Evolutionary conservation across 2,797 vertebrate genomes (phyloP).

Genomic region (Macrochelys suwanniensis): DNA sequence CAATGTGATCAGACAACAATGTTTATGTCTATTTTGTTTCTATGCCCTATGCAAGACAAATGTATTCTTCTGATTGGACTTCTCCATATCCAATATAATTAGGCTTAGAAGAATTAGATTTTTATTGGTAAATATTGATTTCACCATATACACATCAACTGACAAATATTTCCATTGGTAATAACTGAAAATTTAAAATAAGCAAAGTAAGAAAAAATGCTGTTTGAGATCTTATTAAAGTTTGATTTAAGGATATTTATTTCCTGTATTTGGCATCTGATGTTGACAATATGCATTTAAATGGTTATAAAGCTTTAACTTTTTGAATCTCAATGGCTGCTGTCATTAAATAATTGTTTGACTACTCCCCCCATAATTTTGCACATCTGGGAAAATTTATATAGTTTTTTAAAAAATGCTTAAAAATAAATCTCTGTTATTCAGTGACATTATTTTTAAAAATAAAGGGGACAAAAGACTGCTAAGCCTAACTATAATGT

Average conservation of each 20-base stretch:
- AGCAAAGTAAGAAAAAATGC: no score
- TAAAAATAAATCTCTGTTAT: neutral
- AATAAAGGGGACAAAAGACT: neutral
- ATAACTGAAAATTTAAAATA: no score
- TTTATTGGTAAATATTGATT: no score
- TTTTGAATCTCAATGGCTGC: neutral
- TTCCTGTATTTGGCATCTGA: no score
- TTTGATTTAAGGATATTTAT: no score
- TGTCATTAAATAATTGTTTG: neutral
- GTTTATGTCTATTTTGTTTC: neutral
- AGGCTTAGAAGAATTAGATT: no score
- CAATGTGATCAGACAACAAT: neutral
- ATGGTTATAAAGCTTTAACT: neutral
- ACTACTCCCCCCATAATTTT: neutral
- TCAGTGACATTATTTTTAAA: neutral
- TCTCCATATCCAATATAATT: no score
- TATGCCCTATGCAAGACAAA: neutral
- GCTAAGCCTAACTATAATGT: neutral
- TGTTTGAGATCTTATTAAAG: no score
- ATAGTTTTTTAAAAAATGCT: neutral
- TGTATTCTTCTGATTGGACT: neutral
- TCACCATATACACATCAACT: no score
- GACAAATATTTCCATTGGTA: no score
- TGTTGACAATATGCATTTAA: no score
- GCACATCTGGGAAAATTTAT: neutral